Evolutionary conservation across 2,888 invertebrate species (phyloP), one percentile per base, ranked within the genome.

Genomic region (Dysmachus trigonus): DNA sequence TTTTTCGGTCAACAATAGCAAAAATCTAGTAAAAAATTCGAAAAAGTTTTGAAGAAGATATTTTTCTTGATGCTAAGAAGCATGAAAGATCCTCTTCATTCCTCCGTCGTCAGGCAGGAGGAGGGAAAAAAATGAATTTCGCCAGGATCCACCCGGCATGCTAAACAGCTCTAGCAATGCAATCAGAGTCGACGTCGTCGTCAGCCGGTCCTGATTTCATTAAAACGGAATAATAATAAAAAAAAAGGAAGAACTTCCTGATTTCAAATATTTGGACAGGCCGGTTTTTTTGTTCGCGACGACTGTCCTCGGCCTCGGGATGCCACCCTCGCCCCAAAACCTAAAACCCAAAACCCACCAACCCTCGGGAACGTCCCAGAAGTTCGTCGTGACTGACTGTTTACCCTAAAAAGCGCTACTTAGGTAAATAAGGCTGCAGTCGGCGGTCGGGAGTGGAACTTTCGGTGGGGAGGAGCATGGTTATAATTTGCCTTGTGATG

Each of bases 221-320:
- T 73, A 30, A 38, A 76, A 38, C 76, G 15, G 22, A 62, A 62
- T 22, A 62, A 62, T 62, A 62, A 62, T 62, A 62, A 38, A 38
- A 62, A 38, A 38, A 73, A 76, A 76, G 10, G 15, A 33, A 73
- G 33, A 73, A 22, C 38, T 38, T 38, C 15, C 35, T 35, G 76
- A 38, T 35, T 76, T 33, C 76, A 76, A 76, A 76, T 76, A 76
- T 76, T 76, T 76, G 76, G n/a, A 76, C 35, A 38, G 38, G 22
- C 35, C 38, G 22, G 13, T 41, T 76, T 18, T 76, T 74, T 31
- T 73, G 35, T 73, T 73, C 62, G 10, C 27, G 7, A 18, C 27
- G 27, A 62, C 5, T 62, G 62, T 62, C 62, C 62, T 62, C 62
- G 62, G 62, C 62, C 62, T 22, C 62, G 62, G 62, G 2, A 27